Evolutionary conservation across 2,113 vertebrate genomes (phyloP), one percentile per base, ranked within the genome.

Genomic region (Gadus chalcogrammus): DNA sequence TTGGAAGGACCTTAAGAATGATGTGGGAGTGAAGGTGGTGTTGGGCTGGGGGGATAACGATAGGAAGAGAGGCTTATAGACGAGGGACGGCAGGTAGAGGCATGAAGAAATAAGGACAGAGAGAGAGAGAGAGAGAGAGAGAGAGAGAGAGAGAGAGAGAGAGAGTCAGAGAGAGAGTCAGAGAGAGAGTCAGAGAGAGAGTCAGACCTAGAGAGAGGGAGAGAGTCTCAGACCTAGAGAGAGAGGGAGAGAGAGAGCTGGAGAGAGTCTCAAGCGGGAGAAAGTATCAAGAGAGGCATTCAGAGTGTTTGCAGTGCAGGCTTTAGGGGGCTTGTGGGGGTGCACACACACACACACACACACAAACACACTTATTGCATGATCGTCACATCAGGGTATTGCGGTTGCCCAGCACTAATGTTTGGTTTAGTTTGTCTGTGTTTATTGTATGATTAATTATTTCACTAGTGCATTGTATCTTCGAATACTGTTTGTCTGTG

Each of bases 81-180:
- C 66, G 27, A 53, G 42, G 27, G 31, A 24, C 48, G 60, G 38
- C 52, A 48, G 59, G 61, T 12, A 31, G 16, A 62, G 38, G 7
- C 42, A 64, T 31, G 31, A n/a, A 64, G 18, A 73, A 53, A 64
- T 27, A 48, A 59, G 61, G 67, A 16, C 42, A 73, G 60, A 81
- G 64, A 58, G 70, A 70, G 8, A 17, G 38, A 27, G 22, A 60
- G n/a, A 69, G 24, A 61, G 35, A 38, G 58, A 28, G 73, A 71
- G 77, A 55, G 69, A 74, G 68, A 61, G 70, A 38, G n/a, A 17
- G 60, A 61, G 73, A 64, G 69, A 72, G 64, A 76, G 77, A 64
- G 70, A 18, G 64, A 15, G 52, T 0, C 2, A 8, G 53, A 59
- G 2, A 7, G 15, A n/a, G 15, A 20, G 3, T 5, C 2, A 17